Conservation (phyloP, 1,140 invertebrate species). For the Pantala flavescens region DNA sequence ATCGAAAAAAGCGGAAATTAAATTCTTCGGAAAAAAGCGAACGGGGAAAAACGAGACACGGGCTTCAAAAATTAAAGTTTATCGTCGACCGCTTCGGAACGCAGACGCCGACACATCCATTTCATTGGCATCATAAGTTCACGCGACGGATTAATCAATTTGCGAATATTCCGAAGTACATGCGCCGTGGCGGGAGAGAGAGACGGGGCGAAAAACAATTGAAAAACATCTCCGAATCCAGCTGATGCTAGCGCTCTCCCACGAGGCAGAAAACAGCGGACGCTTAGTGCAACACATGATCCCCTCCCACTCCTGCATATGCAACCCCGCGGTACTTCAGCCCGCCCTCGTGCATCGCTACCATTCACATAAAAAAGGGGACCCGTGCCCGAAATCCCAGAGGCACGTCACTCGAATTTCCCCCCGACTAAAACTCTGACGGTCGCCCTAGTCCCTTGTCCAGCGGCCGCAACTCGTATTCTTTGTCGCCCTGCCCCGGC, state of each 20-base stretch:
- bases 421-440: neutral
- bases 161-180: constrained; percentile 1
- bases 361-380: neutral
- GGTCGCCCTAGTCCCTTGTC: neutral
- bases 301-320: neutral
- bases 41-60: too few species aligned
- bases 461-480: neutral
- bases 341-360: neutral
- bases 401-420: neutral
- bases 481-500: neutral
- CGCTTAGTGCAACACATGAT: neutral
- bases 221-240: constrained; percentile 1
- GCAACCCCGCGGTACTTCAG: neutral
- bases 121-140: neutral
- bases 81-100: too few species aligned
- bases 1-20: too few species aligned
- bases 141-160: neutral
- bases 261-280: neutral
- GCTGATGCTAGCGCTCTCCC: neutral
- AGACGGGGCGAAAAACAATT: neutral
- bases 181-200: neutral
- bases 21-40: too few species aligned
- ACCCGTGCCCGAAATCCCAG: neutral
- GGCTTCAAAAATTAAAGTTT: too few species aligned
- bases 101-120: too few species aligned